phyloP scores from a whole-genome alignment of 37 sponge, comb jelly and placozoan genomes.

The Agelas oroides region DNA sequence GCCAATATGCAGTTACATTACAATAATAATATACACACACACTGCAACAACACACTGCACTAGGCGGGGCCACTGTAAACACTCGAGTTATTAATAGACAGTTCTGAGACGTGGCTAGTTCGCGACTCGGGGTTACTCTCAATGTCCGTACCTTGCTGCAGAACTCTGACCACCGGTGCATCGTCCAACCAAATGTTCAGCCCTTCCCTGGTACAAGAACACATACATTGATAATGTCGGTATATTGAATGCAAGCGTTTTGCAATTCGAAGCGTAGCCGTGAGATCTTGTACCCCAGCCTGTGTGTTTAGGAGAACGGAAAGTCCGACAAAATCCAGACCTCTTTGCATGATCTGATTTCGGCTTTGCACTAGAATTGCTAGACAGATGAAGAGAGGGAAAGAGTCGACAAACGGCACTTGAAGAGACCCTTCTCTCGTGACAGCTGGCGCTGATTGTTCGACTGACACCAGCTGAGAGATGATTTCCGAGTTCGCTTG shows the following conservation, averaged over 20 bases:
- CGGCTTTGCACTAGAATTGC: constrained; percentile 59
- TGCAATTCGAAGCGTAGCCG: constrained; percentile 49
- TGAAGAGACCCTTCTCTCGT: constrained; percentile 34
- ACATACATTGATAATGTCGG: constrained; percentile 48
- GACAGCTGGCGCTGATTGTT: constrained; percentile 39
- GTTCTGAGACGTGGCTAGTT: too few species aligned
- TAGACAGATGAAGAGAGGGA: constrained; percentile 71
- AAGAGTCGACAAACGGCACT: constrained; percentile 38
- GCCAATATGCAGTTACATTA: too few species aligned
- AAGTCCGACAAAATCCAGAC: constrained; percentile 63
- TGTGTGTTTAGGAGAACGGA: constrained; percentile 62
- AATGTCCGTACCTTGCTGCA: neutral
- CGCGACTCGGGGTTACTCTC: too few species aligned
- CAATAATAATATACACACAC: too few species aligned
- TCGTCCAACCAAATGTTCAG: constrained; percentile 26
- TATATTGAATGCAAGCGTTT: constrained; percentile 34
- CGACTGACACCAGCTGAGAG: constrained; percentile 40
- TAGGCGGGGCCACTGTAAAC: too few species aligned
- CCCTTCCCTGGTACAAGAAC: neutral
- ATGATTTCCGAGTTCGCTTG: constrained; percentile 16
- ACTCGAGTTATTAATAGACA: too few species aligned
- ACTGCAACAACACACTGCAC: too few species aligned
- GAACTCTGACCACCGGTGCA: neutral
- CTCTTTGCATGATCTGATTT: constrained; percentile 20
- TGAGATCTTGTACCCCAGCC: constrained; percentile 36